Base-by-base conservation (phyloP, 2,113 vertebrate species). In the Falcunculus frontatus region DNA sequence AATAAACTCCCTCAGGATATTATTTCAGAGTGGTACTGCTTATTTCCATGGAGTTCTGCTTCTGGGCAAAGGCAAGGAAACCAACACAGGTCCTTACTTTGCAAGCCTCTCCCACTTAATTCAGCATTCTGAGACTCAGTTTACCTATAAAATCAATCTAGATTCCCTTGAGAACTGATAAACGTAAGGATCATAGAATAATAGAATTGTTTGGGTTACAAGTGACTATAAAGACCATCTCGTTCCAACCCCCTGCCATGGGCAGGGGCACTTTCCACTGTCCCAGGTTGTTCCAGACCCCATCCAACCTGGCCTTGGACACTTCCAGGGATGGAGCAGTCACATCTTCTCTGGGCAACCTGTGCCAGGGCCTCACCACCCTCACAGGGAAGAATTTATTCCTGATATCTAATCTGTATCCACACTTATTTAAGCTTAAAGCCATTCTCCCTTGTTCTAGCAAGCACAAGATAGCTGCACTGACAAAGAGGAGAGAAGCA, bases 231-330 rank as follows among this genome's bases (percentile, higher is more conserved):
- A 69, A 42, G 1, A 26, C 1, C n/a, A 42, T 20, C 14, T 32
- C 0, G 0, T 69, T 76, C 32, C 25, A 55, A 11, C 3, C 2
- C 5, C 1, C 17, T 69, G 17, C 12, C 8, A 8, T 23, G 10
- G 39, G 2, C 18, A 69, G 26, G 12, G 12, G 1, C 63, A 42
- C 0, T 9, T 63, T 63, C 63, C 55, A 37, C 6, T 8, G 4
- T 4, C 6, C 15, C 47, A 42, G 17, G 5, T 4, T 56, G 21
- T 2, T 84, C 22, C 26, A 42, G 2, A 10, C 4, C 17, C 17
- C 1, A 1, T 56, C 56, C 41, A 77, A 0, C 22, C 72, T 37
- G 35, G 18, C 22, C 32, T 62, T 37, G 63, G 19, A 33, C 11
- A 37, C 10, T 56, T 27, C n/a, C 47, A 70, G 35, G 35, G 8